These are phyloP conservation scores for Zaprionus bogoriensis DNA, from an alignment of 2,888 invertebrate species.

Conservation along the genomic window DNA sequence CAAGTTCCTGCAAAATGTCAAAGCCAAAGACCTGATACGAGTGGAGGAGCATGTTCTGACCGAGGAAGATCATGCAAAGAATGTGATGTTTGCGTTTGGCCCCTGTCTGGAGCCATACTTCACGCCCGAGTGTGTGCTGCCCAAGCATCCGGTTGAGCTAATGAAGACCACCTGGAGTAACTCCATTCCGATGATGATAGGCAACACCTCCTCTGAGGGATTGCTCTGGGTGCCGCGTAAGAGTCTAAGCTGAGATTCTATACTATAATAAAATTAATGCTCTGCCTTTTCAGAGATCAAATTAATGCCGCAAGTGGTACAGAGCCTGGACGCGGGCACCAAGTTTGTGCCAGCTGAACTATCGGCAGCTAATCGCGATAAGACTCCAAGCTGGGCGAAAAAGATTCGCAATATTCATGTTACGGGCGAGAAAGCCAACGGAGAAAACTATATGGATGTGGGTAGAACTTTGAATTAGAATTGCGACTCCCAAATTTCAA, in stretches of 20 bases:
- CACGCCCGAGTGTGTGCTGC: constrained; percentile 79
- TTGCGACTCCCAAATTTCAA: no score
- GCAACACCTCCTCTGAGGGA: constrained; percentile 81
- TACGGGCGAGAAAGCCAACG: constrained; percentile 65
- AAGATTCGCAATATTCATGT: constrained; percentile 75
- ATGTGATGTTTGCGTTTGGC: constrained; percentile 76
- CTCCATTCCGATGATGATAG: constrained; percentile 81
- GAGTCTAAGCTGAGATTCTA: background rate
- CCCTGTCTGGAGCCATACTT: constrained; percentile 80
- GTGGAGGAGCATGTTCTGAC: constrained; percentile 75
- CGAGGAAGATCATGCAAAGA: constrained; percentile 64
- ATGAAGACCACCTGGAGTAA: constrained; percentile 81
- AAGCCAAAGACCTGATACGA: constrained; percentile 73
- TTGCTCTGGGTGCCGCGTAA: constrained; percentile 73
- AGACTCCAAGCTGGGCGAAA: constrained; percentile 57
- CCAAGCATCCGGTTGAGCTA: constrained; percentile 79
- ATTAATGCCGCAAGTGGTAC: constrained; percentile 42
- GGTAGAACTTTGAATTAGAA: constrained; percentile 22
- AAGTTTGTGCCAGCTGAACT: constrained; percentile 74
- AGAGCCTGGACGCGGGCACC: constrained; percentile 65
- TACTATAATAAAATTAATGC: background rate
- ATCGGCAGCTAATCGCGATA: constrained; percentile 52
- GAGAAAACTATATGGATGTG: constrained; percentile 78
- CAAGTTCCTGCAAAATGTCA: constrained; percentile 77
- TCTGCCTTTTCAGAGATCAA: constrained; percentile 50